Evolutionary conservation across 2,888 invertebrate genomes (phyloP).

Genomic region (Palloptera scutellata): DNA sequence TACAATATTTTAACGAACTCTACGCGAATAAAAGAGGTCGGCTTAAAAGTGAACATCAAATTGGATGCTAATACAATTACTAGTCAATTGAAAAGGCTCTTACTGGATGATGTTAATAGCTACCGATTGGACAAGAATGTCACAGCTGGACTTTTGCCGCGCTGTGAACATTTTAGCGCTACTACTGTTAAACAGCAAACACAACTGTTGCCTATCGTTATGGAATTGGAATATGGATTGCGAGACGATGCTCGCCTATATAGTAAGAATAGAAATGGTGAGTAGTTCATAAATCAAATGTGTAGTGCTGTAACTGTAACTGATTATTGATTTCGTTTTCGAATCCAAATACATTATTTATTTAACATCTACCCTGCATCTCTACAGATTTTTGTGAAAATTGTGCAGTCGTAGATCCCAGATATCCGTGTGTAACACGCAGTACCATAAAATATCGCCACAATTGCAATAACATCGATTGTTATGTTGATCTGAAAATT

Average conservation of each 20-base stretch:
- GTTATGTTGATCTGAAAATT: constrained; percentile 18
- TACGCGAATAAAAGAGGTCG: constrained; percentile 1
- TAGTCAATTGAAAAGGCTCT: not conserved
- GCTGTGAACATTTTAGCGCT: not conserved
- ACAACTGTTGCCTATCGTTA: constrained; percentile 37
- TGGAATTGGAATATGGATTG: constrained; percentile 40
- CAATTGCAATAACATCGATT: constrained; percentile 9
- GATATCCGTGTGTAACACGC: constrained; percentile 24
- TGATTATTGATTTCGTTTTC: too few relatives aligned
- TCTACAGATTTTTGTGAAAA: constrained; percentile 43
- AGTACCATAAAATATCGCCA: constrained; percentile 32
- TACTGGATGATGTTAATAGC: not conserved
- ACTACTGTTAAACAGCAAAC: not conserved
- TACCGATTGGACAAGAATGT: not conserved
- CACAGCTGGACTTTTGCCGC: not conserved
- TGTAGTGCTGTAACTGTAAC: too few relatives aligned
- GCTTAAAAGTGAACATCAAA: constrained; percentile 6
- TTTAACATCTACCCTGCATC: not conserved
- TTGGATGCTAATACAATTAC: not conserved
- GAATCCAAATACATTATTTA: too few relatives aligned
- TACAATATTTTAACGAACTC: constrained; percentile 31
- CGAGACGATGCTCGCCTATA: constrained; percentile 29
- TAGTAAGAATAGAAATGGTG: constrained; percentile 1
- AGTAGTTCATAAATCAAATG: not conserved
- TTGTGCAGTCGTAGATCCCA: constrained; percentile 43